phyloP scores from a whole-genome alignment of 2,113 vertebrate genomes.

The Odobenus rosmarus region DNA sequence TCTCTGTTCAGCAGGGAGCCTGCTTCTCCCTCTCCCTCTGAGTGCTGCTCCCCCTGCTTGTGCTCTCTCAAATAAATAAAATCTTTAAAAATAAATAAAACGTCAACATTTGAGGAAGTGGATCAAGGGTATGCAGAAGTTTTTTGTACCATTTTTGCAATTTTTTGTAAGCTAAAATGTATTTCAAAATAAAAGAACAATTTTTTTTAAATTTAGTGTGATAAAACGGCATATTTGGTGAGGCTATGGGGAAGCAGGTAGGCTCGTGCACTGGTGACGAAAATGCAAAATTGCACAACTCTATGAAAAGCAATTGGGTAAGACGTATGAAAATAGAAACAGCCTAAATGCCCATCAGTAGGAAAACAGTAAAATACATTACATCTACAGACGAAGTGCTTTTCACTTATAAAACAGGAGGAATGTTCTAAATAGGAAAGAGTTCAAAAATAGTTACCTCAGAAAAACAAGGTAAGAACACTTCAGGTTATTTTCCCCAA shows the following conservation, averaged over 20 bases:
- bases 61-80: not conserved
- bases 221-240: accelerated
- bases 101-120: not conserved
- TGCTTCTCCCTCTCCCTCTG: not conserved
- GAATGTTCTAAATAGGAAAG: not conserved
- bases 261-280: not conserved
- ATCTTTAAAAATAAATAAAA: not conserved
- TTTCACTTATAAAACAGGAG: not conserved
- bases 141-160: not conserved
- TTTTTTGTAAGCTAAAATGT: not conserved
- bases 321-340: accelerated
- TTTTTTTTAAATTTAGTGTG: not conserved
- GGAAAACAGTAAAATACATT: not conserved
- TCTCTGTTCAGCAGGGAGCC: too few species aligned
- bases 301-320: accelerated
- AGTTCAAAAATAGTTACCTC: not conserved
- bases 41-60: not conserved
- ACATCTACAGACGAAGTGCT: not conserved
- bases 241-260: not conserved
- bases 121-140: not conserved
- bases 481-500: not conserved
- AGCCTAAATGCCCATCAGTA: accelerated
- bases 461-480: not conserved
- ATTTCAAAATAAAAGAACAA: slow-evolving; percentile 17
- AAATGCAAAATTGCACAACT: not conserved